Conservation (phyloP, 2,113 vertebrate genomes). For the Chloebia gouldiae region DNA sequence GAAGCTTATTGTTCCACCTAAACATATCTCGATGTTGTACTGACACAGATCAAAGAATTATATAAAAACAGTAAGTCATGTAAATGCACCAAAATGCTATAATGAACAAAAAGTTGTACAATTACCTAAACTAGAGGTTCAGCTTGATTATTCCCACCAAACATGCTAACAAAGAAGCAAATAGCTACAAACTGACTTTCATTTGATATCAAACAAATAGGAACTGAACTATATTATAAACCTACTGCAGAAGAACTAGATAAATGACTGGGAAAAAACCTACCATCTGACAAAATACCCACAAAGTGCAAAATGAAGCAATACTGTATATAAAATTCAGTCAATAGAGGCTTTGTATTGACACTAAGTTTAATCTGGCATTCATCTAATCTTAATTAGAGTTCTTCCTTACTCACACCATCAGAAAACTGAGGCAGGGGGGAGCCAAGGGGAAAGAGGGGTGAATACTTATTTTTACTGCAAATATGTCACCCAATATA, state of each 20-base stretch:
- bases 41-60: background rate
- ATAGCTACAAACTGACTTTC: background rate
- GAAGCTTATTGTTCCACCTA: background rate
- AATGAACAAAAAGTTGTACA: background rate
- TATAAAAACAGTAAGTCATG: background rate
- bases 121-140: background rate
- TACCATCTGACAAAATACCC: background rate
- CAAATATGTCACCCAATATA: background rate
- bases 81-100: background rate
- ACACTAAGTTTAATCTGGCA: background rate
- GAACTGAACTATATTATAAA: background rate
- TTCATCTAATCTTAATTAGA: background rate
- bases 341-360: background rate
- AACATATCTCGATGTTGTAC: background rate
- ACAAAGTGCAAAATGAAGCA: background rate
- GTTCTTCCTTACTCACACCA: background rate
- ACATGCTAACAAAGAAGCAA: background rate
- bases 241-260: background rate
- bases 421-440: background rate
- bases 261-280: background rate
- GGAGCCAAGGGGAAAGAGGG: background rate
- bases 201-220: background rate
- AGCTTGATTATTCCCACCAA: background rate
- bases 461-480: background rate
- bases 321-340: background rate